Conservation (phyloP, 1,140 invertebrate species). For the Parapsyche elsis region DNA sequence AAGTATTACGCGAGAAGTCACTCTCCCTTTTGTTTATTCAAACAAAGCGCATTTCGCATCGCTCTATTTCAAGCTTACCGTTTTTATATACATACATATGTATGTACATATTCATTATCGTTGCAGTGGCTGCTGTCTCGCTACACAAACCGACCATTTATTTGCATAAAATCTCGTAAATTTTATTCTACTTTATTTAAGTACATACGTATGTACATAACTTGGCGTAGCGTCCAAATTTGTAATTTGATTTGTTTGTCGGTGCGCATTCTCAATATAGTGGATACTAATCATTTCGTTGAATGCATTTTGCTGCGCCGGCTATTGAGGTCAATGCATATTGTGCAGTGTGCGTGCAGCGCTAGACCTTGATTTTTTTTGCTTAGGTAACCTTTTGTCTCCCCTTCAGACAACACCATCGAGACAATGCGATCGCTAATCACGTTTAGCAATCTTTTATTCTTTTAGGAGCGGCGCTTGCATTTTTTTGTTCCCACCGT, state of each 20-base stretch:
- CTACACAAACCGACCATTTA: background rate
- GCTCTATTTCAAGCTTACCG: constrained; percentile 2
- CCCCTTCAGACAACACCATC: background rate
- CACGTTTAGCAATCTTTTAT: background rate
- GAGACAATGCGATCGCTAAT: background rate
- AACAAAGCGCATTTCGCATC: constrained; percentile 9
- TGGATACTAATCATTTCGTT: background rate
- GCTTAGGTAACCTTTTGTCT: constrained; percentile 14
- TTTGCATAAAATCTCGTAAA: constrained; percentile 11
- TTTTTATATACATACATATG: constrained; percentile 4
- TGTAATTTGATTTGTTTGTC: background rate
- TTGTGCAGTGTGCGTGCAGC: constrained; percentile 11
- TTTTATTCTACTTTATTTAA: background rate
- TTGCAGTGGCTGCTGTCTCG: background rate
- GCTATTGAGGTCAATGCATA: constrained; percentile 18
- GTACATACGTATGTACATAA: background rate
- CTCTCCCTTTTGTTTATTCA: constrained; percentile 22
- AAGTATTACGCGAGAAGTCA: constrained; percentile 4
- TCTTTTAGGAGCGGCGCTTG: background rate
- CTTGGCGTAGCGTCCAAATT: background rate
- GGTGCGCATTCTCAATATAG: background rate
- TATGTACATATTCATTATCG: background rate
- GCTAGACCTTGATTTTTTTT: constrained; percentile 15
- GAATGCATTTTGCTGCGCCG: background rate
- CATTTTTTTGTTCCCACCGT: background rate